These are phyloP conservation scores for Sminthurides bifidus DNA, from an alignment of 1,140 invertebrate species.

Conservation along the genomic window DNA sequence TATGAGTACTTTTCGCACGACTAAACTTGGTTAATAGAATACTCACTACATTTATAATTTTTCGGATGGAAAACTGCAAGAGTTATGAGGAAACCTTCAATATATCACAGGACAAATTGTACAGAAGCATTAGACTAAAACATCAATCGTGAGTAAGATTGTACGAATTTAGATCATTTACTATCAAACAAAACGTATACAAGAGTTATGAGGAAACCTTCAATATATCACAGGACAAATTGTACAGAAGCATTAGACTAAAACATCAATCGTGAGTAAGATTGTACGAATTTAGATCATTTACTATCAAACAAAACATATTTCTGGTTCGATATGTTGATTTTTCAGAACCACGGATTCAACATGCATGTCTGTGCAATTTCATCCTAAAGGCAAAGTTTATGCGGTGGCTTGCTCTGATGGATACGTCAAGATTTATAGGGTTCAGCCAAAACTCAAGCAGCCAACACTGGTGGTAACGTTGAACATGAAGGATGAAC, in stretches of 20 bases:
- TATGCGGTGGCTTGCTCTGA: conserved; percentile 15
- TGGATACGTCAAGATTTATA: conserved; percentile 15
- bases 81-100: too few relatives aligned
- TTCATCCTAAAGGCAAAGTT: conserved; percentile 14
- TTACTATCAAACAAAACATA: neutral
- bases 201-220: too few relatives aligned
- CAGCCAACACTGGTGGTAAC: conserved; percentile 8
- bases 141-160: neutral
- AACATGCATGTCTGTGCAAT: conserved; percentile 8
- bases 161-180: neutral
- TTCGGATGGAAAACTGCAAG: too few relatives aligned
- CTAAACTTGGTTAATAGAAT: too few relatives aligned
- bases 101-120: too few relatives aligned
- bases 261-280: neutral
- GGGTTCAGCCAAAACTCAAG: conserved; percentile 13
- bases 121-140: neutral
- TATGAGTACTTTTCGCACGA: too few relatives aligned
- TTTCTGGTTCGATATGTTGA: neutral
- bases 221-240: too few relatives aligned
- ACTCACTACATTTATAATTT: too few relatives aligned
- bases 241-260: neutral
- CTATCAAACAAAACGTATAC: neutral
- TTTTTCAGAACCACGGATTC: conserved; percentile 9
- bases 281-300: neutral
- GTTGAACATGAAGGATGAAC: conserved; percentile 7